Percentiles rank a stretch among this genome's conserved stretches.
phyloP scores from a whole-genome alignment of 64 coral and sea anemone species.

The Stichodactyla mertensii region DNA sequence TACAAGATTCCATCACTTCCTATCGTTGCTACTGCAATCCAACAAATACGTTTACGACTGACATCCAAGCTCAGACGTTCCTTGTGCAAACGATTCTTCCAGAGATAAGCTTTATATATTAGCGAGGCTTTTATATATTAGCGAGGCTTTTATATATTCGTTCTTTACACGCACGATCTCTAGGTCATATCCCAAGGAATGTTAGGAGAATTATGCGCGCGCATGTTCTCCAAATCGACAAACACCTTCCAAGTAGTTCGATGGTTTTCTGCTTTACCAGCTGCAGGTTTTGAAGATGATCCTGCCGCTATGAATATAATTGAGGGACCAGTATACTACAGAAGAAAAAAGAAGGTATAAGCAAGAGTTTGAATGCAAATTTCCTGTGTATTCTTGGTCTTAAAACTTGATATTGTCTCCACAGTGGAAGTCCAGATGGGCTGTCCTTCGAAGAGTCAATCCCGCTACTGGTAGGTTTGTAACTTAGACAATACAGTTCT shows the following conservation, averaged over 20 bases:
- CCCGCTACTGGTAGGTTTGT: slow-evolving; percentile 67
- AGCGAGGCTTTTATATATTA: background rate
- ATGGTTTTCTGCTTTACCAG: slow-evolving; percentile 19
- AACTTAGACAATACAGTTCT: background rate
- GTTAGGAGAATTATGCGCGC: slow-evolving; percentile 27
- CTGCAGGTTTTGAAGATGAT: slow-evolving; percentile 40
- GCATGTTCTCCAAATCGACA: slow-evolving; percentile 3
- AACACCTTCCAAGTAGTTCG: slow-evolving; percentile 27
- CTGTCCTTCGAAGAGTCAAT: slow-evolving; percentile 72
- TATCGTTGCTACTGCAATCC: background rate
- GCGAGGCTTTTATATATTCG: background rate
- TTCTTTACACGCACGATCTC: background rate
- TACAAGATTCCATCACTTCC: background rate
- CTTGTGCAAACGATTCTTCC: background rate
- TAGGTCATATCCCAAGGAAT: slow-evolving; percentile 20
- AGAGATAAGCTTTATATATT: background rate
- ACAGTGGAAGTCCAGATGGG: slow-evolving; percentile 91
- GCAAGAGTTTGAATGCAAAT: background rate
- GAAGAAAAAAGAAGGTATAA: slow-evolving; percentile 84
- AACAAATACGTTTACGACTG: background rate
- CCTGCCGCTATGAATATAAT: slow-evolving; percentile 64
- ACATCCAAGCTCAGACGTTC: background rate
- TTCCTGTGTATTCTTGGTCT: background rate
- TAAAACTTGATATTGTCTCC: slow-evolving; percentile 22
- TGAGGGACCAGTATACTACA: slow-evolving; percentile 77